Evolutionary conservation across 2,888 invertebrate species (phyloP).

Genomic region (Drosophila austrosaltans): DNA sequence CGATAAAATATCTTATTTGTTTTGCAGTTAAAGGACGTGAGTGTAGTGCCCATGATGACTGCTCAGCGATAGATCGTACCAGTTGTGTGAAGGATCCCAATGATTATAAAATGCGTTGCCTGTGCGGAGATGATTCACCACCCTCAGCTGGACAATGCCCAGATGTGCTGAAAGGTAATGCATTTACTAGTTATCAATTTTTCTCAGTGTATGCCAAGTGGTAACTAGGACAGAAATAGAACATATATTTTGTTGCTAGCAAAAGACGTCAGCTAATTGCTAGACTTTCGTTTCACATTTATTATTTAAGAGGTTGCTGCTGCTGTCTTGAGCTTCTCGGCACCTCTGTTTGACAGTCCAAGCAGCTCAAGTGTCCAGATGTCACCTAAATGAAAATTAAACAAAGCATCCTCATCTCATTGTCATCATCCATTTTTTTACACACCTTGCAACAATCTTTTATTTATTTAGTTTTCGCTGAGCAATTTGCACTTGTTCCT

Average conservation of each 20-base stretch:
- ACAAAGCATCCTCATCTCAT: constrained; percentile 58
- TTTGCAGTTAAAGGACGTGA: constrained; percentile 85
- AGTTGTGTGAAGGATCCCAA: constrained; percentile 88
- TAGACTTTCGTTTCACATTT: constrained; percentile 58
- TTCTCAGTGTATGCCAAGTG: neutral
- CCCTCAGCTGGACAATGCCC: constrained; percentile 88
- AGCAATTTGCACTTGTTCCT: constrained; percentile 38
- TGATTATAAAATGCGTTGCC: constrained; percentile 87
- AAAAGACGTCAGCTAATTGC: constrained; percentile 59
- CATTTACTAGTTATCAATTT: neutral
- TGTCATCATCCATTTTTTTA: constrained; percentile 5
- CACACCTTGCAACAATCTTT: constrained; percentile 33
- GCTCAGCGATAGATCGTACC: constrained; percentile 86
- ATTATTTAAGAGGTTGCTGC: constrained; percentile 54
- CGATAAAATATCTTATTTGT: constrained; percentile 15
- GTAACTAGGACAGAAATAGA: constrained; percentile 38
- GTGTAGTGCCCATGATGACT: constrained; percentile 87
- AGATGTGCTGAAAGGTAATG: constrained; percentile 86
- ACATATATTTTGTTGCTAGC: constrained; percentile 18
- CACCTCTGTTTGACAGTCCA: constrained; percentile 36
- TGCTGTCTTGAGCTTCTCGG: constrained; percentile 33
- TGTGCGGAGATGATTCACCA: constrained; percentile 88
- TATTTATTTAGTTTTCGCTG: constrained; percentile 54
- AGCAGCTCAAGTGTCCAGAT: constrained; percentile 49
- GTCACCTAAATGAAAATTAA: constrained; percentile 73